Evolutionary conservation across 2,888 invertebrate genomes (phyloP).

Genomic region (Sarcophaga rosellei): DNA sequence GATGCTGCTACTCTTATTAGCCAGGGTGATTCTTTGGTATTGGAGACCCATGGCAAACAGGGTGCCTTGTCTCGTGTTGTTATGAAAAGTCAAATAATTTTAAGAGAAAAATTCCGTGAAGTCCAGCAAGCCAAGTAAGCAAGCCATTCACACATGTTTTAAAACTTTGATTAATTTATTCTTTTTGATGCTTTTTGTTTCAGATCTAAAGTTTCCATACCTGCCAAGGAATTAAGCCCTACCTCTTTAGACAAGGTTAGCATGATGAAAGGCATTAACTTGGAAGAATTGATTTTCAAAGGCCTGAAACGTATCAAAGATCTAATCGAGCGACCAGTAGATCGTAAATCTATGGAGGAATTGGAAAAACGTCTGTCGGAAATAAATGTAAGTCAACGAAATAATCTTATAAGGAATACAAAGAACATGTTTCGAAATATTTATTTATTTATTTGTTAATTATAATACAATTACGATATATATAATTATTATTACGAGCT

Average conservation of each 20-base stretch:
- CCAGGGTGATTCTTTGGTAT: conserved; percentile 88
- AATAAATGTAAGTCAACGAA: conserved; percentile 78
- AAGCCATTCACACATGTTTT: not conserved
- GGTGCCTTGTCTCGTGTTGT: conserved; percentile 79
- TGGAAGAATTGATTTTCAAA: conserved; percentile 79
- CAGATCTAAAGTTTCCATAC: conserved; percentile 71
- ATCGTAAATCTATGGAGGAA: conserved; percentile 76
- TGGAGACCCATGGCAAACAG: conserved; percentile 84
- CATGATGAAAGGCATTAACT: conserved; percentile 74
- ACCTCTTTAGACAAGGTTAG: conserved; percentile 71
- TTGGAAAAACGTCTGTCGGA: conserved; percentile 79
- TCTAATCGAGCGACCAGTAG: conserved; percentile 79
- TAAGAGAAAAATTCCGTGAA: conserved; percentile 80
- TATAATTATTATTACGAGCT: no score
- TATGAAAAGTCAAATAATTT: conserved; percentile 79
- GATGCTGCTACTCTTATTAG: conserved; percentile 90
- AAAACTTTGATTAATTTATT: not conserved
- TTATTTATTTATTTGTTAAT: no score
- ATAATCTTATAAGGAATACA: no score
- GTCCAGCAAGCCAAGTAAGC: conserved; percentile 80
- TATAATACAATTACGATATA: no score
- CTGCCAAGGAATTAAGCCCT: no score
- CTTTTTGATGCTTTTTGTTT: not conserved
- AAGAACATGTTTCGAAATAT: no score
- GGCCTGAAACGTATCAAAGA: conserved; percentile 80